Evolutionary conservation across 1,140 invertebrate genomes (phyloP).

Genomic region (Anastatus disparis): DNA sequence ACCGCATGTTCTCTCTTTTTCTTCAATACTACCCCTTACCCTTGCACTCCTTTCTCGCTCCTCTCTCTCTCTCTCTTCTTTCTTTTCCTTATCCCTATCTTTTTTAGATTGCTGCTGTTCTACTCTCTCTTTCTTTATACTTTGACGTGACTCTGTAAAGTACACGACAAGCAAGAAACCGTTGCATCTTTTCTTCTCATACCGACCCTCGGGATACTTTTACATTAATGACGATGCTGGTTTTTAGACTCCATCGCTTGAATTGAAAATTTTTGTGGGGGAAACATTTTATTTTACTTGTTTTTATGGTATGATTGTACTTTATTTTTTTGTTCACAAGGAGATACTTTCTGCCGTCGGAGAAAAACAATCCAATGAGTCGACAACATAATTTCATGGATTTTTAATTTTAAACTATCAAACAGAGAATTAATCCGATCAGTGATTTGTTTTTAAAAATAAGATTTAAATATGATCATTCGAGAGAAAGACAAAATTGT

Average conservation of each 20-base stretch:
- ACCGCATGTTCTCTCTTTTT: conserved; percentile 50
- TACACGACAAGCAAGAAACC: conserved; percentile 13
- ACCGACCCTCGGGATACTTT: conserved; percentile 18
- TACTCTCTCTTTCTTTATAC: conserved; percentile 3
- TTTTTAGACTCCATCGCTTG: conserved; percentile 17
- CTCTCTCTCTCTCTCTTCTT: background rate
- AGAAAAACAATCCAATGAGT: no score
- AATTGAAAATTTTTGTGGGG: conserved; percentile 11
- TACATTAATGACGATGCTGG: conserved; percentile 24
- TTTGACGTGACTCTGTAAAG: conserved; percentile 16
- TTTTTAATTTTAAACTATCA: no score
- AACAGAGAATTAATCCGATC: no score
- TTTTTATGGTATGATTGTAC: no score
- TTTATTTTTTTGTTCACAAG: no score
- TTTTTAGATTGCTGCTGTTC: background rate
- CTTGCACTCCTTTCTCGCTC: conserved; percentile 31
- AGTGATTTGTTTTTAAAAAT: no score
- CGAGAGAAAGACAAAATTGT: no score
- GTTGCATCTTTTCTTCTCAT: background rate
- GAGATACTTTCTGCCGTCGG: no score
- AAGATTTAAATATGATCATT: no score
- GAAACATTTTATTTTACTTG: no score
- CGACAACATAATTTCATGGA: no score
- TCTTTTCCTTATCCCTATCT: no score
- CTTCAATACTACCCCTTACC: conserved; percentile 31